phyloP scores from a whole-genome alignment of 2,113 vertebrate genomes.

The Trachemys scripta region DNA sequence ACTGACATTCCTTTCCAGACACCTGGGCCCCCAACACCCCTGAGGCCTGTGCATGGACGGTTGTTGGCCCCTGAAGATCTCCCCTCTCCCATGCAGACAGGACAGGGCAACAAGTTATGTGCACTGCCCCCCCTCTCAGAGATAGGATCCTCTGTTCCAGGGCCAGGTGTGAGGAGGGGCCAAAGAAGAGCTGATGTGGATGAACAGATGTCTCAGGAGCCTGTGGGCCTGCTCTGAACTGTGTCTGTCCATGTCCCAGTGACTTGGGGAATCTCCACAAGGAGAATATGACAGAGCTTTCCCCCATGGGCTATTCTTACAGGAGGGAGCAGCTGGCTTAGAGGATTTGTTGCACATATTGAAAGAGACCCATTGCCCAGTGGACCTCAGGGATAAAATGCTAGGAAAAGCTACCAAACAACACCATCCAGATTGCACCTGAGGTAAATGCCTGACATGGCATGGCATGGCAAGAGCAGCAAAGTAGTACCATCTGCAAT shows the following conservation, averaged over 20 bases:
- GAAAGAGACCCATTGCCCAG: not conserved
- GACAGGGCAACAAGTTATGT: too few species aligned
- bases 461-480: not conserved
- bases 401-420: not conserved
- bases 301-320: not conserved
- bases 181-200: not conserved
- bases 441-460: too few species aligned
- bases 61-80: not conserved
- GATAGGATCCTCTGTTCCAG: not conserved
- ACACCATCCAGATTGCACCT: not conserved
- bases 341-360: not conserved
- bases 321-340: not conserved
- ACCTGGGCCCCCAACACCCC: not conserved
- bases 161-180: not conserved
- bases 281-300: not conserved
- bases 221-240: not conserved
- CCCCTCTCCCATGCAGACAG: not conserved
- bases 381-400: not conserved
- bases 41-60: rapidly evolving
- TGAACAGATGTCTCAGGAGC: not conserved
- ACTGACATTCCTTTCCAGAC: not conserved
- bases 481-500: not conserved
- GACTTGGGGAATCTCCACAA: not conserved
- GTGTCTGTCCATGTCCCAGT: not conserved
- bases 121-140: not conserved